Conservation (phyloP, 2,888 invertebrate species). For the Xestia sexstrigata region DNA sequence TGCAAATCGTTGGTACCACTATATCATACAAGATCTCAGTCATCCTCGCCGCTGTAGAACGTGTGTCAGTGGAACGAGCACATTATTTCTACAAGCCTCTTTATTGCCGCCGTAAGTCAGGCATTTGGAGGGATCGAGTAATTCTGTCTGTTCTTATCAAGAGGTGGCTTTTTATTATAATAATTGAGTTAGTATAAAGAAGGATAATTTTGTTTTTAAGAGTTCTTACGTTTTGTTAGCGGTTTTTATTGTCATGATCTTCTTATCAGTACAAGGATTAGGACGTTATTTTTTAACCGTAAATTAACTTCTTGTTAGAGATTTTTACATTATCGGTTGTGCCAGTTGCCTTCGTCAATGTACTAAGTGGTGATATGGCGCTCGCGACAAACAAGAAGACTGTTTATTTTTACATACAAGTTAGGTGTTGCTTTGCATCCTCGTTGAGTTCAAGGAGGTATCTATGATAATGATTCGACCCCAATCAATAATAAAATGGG, state of each 20-base stretch:
- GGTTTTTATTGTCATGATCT: not conserved
- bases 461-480: too few relatives aligned
- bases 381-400: too few relatives aligned
- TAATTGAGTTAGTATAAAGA: not conserved
- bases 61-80: conserved; percentile 40
- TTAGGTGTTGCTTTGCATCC: too few relatives aligned
- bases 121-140: conserved; percentile 20
- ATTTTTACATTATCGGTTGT: not conserved
- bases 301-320: not conserved
- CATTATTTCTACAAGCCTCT: conserved; percentile 44
- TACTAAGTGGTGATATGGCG: not conserved
- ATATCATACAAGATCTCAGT: conserved; percentile 24
- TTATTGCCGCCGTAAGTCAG: conserved; percentile 48
- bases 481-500: too few relatives aligned
- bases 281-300: not conserved
- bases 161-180: conserved; percentile 15
- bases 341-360: not conserved
- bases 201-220: not conserved
- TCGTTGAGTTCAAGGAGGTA: too few relatives aligned
- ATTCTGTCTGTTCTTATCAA: conserved; percentile 30
- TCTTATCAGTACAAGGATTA: not conserved
- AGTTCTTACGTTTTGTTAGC: not conserved
- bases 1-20: not conserved
- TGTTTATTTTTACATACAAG: too few relatives aligned
- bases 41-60: conserved; percentile 36